These are phyloP conservation scores for Elephas maximus DNA, from an alignment of 2,113 vertebrate species.

Conservation along the genomic window DNA sequence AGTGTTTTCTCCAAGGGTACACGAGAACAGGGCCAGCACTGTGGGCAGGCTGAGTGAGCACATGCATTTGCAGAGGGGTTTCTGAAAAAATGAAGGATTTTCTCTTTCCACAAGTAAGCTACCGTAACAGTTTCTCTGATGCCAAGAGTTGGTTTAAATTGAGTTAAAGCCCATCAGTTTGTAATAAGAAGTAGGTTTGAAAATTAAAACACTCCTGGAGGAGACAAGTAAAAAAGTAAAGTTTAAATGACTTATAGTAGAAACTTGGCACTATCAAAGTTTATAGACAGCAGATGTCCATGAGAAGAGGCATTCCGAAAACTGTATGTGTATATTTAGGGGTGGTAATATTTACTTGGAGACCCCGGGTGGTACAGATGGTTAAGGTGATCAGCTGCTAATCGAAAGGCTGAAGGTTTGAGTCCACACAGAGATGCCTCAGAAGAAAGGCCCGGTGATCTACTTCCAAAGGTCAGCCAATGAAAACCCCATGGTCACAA, in stretches of 20 bases:
- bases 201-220: conserved; percentile 43
- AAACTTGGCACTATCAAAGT: background rate
- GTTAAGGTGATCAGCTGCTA: too few species aligned
- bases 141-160: conserved; percentile 28
- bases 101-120: conserved; percentile 23
- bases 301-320: background rate
- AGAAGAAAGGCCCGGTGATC: too few species aligned
- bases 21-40: background rate
- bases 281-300: background rate
- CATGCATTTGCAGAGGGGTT: background rate
- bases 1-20: background rate
- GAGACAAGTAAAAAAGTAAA: background rate
- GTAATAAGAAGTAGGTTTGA: conserved; percentile 14
- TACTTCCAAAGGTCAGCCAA: too few species aligned
- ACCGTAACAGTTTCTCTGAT: background rate
- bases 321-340: background rate
- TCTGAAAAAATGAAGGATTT: background rate
- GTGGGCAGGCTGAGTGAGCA: background rate
- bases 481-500: background rate
- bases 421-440: too few species aligned
- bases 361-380: too few species aligned
- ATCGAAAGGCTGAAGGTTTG: too few species aligned
- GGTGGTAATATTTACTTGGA: background rate
- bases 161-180: conserved; percentile 4
- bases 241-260: background rate